Conservation (phyloP, 1,140 invertebrate genomes). For the Brachionus sp. region DNA sequence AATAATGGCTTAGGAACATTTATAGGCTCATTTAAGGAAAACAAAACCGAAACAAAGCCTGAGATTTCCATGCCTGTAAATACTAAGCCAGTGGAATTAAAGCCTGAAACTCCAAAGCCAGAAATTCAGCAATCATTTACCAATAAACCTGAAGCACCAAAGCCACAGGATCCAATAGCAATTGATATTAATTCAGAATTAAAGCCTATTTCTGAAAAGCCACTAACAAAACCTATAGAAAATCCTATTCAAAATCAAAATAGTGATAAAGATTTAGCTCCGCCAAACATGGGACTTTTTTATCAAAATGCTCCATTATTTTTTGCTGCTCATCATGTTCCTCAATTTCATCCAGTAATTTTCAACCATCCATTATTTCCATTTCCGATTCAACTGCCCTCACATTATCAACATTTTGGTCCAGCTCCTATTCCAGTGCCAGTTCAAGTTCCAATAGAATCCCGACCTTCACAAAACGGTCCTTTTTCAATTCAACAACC, state of each 20-base stretch:
- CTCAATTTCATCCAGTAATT: constrained; percentile 19
- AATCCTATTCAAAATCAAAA: background rate
- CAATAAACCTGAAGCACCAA: background rate
- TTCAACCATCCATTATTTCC: constrained; percentile 2
- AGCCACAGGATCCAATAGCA: background rate
- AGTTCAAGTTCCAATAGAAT: background rate
- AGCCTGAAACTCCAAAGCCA: background rate
- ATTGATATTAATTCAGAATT: background rate
- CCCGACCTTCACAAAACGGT: background rate
- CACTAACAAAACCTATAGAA: background rate
- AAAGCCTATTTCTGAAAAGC: background rate
- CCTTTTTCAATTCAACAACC: constrained; percentile 10
- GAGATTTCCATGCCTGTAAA: background rate
- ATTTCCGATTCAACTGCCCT: background rate
- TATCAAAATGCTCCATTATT: background rate
- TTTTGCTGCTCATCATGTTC: background rate
- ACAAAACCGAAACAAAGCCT: background rate
- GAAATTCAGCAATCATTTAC: background rate
- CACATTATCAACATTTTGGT: background rate
- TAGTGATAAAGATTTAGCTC: background rate
- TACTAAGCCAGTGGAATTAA: background rate
- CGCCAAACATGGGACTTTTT: background rate
- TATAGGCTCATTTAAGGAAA: constrained; percentile 4
- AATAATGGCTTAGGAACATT: constrained; percentile 9
- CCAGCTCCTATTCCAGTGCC: background rate